Base-by-base conservation (phyloP, 2,797 vertebrate genomes). In the Sandelia bainsii region DNA sequence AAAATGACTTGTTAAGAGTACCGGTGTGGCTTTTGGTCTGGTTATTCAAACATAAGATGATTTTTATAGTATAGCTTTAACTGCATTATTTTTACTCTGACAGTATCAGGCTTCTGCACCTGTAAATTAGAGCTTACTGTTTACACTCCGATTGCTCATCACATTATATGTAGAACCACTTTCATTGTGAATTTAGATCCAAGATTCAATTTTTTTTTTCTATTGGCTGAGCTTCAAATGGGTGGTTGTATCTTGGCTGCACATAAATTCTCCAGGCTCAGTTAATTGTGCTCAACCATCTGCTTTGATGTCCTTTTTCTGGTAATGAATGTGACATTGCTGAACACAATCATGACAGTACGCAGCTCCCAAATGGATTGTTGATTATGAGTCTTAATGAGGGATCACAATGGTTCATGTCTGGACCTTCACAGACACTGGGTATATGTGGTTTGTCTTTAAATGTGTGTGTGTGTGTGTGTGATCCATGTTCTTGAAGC, bases 261-360 rank as follows among this genome's bases (percentile, higher is more conserved):
- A 63, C 81, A 79, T 80, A 67, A 67, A 73, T 74, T 83, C 80
- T 76, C 72, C 63, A 57, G 80, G 62, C 77, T 77, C 75, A 72
- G 75, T 74, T 85, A 87, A 91, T 87, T 85, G 50, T 16, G 42
- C 75, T 78, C 4, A 16, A 62, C 86, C 77, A 89, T 89, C 87
- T 90, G 87, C 90, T 89, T 90, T 91, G 88, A 92, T 86, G 83
- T 90, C 65, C 63, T 76, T 76, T 82, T 75, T 70, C 65, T 78
- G 52, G 53, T 90, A 91, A 92, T 90, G 83, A 88, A 72, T 81
- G 68, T 84, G 83, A 86, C 83, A 85, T 83, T 22, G 51, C 81
- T 69, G 77, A 76, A 77, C 74, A 70, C 62, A 44, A 69, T 63
- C 78, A 62, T 85, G 80, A 86, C 85, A 75, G 66, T 44, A 69